Percentiles rank a stretch among this genome's conserved stretches.
These are phyloP conservation scores for Epinephelus awoara DNA, from an alignment of 2,797 vertebrate genomes.

Conservation along the genomic window DNA sequence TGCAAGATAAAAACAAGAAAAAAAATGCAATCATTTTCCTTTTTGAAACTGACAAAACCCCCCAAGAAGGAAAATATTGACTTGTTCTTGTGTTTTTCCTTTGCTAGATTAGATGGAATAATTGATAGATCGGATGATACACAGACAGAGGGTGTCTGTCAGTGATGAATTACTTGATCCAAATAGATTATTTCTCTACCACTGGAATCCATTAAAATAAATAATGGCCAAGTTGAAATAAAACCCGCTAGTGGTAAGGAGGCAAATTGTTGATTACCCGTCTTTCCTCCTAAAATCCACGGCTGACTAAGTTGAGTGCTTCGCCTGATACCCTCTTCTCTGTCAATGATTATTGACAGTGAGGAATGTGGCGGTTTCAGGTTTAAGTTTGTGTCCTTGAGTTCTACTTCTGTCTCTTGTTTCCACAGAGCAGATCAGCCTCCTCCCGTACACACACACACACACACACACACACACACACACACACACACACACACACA, in stretches of 20 bases:
- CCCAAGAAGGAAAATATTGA: too few species aligned
- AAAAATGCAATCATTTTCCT: too few species aligned
- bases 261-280: slow-evolving; percentile 6
- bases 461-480: not conserved
- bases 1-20: too few species aligned
- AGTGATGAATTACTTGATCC: not conserved
- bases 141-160: too few species aligned
- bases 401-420: slow-evolving; percentile 46
- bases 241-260: not conserved
- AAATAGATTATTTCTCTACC: slow-evolving; percentile 10
- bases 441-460: not conserved
- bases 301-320: not conserved
- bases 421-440: slow-evolving; percentile 39
- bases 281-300: slow-evolving; percentile 4
- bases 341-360: slow-evolving; percentile 36
- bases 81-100: too few species aligned
- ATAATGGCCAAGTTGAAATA: slow-evolving; percentile 1
- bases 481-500: slow-evolving; percentile 28
- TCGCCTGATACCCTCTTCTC: slow-evolving; percentile 3
- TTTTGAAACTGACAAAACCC: too few species aligned
- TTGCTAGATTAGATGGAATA: too few species aligned
- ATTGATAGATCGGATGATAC: too few species aligned
- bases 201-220: slow-evolving; percentile 8
- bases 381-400: slow-evolving; percentile 45
- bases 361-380: slow-evolving; percentile 36